Base-by-base conservation (phyloP, 2,888 invertebrate species). In the Thereva unica region DNA sequence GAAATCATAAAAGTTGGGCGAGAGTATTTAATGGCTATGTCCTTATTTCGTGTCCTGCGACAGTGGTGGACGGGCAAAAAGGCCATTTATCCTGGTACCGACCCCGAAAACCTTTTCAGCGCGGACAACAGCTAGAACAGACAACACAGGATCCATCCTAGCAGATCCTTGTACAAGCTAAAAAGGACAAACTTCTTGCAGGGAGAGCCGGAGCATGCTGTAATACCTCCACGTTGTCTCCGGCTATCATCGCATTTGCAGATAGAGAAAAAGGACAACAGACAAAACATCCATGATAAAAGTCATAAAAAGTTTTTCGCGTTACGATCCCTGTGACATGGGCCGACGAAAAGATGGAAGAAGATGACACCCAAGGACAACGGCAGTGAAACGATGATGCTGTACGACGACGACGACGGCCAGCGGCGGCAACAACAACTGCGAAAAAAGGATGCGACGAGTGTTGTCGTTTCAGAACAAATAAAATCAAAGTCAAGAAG, bases 271-370 rank as follows among this genome's bases (percentile, higher is more conserved):
- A 64, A 52, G 57, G 49, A 57, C 41, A 55, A 37, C 61, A 63
- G 63, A 35, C 23, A 23, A 52, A 61, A 67, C 52, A 65, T 68
- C 52, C 47, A 41, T 35, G 64, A 61, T 44, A 61, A 67, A 65
- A 65, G 68, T 64, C 65, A 68, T 68, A 68, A 68, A 68, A 68
- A 68, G 65, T 68, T 67, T 68, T 52, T 68, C 65, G 68, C 68
- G 57, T 59, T 52, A 68, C 61, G 61, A 57, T 54, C 64, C 54
- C 37, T 23, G 23, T 65, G 65, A 47, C 61, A 61, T 59, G 49
- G 41, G 38, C 34, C 35, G 64, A 49, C 8, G 42, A 59, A 55
- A 12, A 45, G 37, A 49, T 37, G 23, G 55, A 56, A 47, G 44
- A 54, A 49, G 57, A 52, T 53, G 45, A 47, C 53, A 57, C 47